Base-by-base conservation (phyloP, 2,888 invertebrate genomes). In the Drosophila histrio region DNA sequence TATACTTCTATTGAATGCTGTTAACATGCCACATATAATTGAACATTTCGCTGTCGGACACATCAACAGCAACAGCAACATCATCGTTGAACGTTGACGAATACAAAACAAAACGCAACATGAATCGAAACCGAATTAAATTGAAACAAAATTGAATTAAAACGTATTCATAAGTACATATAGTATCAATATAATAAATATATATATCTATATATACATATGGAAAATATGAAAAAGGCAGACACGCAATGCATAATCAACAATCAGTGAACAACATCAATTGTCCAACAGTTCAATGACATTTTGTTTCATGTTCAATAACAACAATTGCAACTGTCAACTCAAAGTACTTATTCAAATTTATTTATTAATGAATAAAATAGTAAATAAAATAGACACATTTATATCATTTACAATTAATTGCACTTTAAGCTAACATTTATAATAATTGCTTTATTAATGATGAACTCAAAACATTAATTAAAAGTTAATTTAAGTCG, bases 251-350 rank as follows among this genome's bases (percentile, higher is more conserved):
- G 81, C 84, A 83, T 77, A 70, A 72, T 22, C 63, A 59, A 70
- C 56, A 54, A 34, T n/a, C 22, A 15, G 34, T 43, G 41, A 61
- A 49, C 39, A 61, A 50, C 54, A 60, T 30, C 53, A 53, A 71
- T 68, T 52, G 36, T 39, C 52, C 60, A 62, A 64, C 62, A 62
- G 89, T 86, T 86, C 86, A 86, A 69, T 77, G 89, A 83, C 86
- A 75, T 52, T 69, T 70, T 63, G 39, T 44, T 66, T 69, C 44
- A 73, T 75, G 58, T 79, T 88, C 88, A 87, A 85, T 88, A 85
- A 73, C 82, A 79, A 58, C 74, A 77, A 66, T 72, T 75, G 70
- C 73, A 82, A 59, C 46, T 34, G 28, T 11, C 41, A 63, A 38
- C 39, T 50, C 2, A 30, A 71, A 21, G 3, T n/a, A n/a, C n/a